Evolutionary conservation across 2,797 vertebrate genomes (phyloP), one percentile per base, ranked within the genome.

Genomic region (Tarsius wallacei): DNA sequence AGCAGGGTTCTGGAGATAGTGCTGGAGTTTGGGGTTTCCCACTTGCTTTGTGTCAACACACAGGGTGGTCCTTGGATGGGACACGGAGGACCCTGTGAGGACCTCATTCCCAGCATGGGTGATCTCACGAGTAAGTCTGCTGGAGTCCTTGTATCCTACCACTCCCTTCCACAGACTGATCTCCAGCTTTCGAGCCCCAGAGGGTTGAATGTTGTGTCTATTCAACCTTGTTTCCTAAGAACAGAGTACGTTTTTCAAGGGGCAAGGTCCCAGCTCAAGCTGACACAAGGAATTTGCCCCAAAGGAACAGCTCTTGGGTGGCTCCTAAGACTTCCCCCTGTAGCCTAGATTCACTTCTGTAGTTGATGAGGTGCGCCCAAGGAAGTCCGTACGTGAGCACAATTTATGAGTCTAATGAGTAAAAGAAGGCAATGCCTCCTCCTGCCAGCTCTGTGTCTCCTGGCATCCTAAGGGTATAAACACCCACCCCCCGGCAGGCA

Each of bases 121-220:
- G 57, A 36, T n/a, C 83, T 28, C 26, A 0, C 3, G 26, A n/a
- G 6, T 42, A 12, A 7, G 22, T 33, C 64, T n/a, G n/a, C 19
- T 1, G 0, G 5, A 26, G 61, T 10, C 4, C 42, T 68, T 28
- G 4, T 5, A 2, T 28, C n/a, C 26, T 14, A 16, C 73, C 92
- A 76, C 55, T 61, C 83, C 86, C 78, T 73, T 51, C 74, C 3
- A 1, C 9, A 22, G 74, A 68, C 85, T 61, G 17, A 26, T 33
- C 13, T 93, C 94, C 91, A 97, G 89, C 91, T 97, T 96, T 96
- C 55, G 33, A 95, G 78, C 86, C 94, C 81, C 0, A 1, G 42
- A 61, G 82, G 53, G 0, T 47, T 88, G n/a, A 63, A 64, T 13
- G 47, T 33, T n/a, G 5, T 7, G 7, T 87, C 77, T 57, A 71